Evolutionary conservation across 1,140 invertebrate species (phyloP).

Genomic region (Diorhabda carinulata): DNA sequence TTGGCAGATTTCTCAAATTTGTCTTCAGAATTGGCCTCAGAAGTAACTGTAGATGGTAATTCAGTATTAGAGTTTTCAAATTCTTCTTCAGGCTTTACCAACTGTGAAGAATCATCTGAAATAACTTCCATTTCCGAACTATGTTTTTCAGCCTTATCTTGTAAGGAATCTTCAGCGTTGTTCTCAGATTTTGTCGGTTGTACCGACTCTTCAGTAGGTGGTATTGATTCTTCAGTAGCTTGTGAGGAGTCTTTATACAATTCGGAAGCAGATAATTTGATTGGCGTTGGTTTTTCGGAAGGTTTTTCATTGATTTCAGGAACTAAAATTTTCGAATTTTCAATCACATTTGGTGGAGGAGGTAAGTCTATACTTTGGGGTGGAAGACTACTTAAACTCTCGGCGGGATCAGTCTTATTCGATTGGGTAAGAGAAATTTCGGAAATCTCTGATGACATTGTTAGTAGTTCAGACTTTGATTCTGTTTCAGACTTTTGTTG

Average conservation of each 20-base stretch:
- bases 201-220: no score
- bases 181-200: no score
- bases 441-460: neutral
- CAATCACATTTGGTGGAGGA: neutral
- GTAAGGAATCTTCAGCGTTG: no score
- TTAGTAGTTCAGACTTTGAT: neutral
- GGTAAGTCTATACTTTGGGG: neutral
- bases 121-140: no score
- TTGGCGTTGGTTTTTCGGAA: slow-evolving; percentile 4
- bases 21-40: neutral
- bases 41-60: no score
- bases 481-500: neutral
- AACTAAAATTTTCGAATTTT: neutral
- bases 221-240: no score
- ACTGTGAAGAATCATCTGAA: no score
- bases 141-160: no score
- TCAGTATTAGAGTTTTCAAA: no score
- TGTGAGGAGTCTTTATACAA: no score
- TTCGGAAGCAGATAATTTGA: no score
- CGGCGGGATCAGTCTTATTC: neutral
- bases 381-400: neutral
- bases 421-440: neutral
- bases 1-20: neutral
- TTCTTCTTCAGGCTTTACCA: no score
- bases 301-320: neutral